Base-by-base conservation (phyloP, 2,113 vertebrate genomes). In the Stegastes partitus region DNA sequence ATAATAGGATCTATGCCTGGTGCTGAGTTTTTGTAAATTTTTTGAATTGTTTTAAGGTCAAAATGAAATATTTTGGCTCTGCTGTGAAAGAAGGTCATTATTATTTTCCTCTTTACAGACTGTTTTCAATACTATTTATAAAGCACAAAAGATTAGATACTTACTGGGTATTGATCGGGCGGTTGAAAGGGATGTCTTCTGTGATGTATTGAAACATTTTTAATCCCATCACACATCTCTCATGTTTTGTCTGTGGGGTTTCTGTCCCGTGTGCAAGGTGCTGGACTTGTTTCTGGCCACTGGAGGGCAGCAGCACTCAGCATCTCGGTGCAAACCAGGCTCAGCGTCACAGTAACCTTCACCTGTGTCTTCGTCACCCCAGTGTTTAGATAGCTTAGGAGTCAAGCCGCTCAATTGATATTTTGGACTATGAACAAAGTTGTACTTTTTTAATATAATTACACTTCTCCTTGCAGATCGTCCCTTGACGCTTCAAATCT, bases 271-370 rank as follows among this genome's bases (percentile, higher is more conserved):
- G 47, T 19, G 2, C 14, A 25, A 28, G 44, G 7, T 74, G 85
- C 54, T 28, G 61, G 1, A 56, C 15, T 45, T 14, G 12, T 45
- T 42, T 59, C 0, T 81, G 42, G 5, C 89, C 92, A 89, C 92
- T 85, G 72, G 92, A 86, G 83, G 89, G 91, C 92, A 93, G 87
- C 86, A 90, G 74, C 68, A 85, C 51, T 81, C 78, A 92, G 78
- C 55, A 10, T 59, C 73, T 83, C 9, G 19, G 25, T 61, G 11
- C 57, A 62, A 21, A 47, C 6, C 5, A 19, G 45, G 16, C 57
- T 0, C 58, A 31, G 42, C 21, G 10, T 23, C 71, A 26, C 44
- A 25, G 45, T 37, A 55, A 78, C 21, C 34, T 77, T 77, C 47
- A 75, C 45, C 21, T 61, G 50, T 14, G 45, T 53, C 47, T 70